phyloP scores from a whole-genome alignment of 2,113 vertebrate species.

The Speoplatyrhinus poulsoni region DNA sequence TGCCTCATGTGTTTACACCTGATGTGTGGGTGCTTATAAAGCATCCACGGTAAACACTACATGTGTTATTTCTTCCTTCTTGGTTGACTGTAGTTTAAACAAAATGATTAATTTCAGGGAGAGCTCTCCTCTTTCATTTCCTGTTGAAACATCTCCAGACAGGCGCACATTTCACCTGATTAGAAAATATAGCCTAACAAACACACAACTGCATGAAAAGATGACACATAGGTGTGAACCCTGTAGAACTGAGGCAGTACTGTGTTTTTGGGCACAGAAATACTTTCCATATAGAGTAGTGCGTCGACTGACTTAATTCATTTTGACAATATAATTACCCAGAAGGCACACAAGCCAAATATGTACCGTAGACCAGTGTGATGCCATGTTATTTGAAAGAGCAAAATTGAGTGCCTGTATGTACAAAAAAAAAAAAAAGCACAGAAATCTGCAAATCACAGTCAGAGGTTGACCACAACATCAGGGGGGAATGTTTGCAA shows the following conservation, averaged over 20 bases:
- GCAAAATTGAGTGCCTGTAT: too few species aligned
- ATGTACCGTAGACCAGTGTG: background rate
- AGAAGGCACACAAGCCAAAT: background rate
- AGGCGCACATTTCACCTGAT: background rate
- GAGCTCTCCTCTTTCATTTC: constrained; percentile 12
- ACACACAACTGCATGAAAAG: background rate
- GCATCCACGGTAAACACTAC: background rate
- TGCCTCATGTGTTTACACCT: background rate
- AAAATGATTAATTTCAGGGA: constrained; percentile 13
- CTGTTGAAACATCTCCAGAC: background rate
- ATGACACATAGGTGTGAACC: too few species aligned
- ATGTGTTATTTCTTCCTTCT: background rate
- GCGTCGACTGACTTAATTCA: background rate
- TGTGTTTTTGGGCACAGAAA: background rate
- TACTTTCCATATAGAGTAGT: background rate
- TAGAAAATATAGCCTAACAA: background rate
- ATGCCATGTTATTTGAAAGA: background rate
- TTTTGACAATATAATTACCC: background rate
- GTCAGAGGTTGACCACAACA: too few species aligned
- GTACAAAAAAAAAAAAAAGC: too few species aligned
- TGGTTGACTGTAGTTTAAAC: constrained; percentile 18
- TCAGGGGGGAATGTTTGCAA: too few species aligned
- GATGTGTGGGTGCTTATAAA: constrained; percentile 12
- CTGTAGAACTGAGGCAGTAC: background rate
- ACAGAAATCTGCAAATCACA: too few species aligned